A percentile compares a stretch with the other conserved stretches of the same genome.
phyloP scores from a whole-genome alignment of 2,888 invertebrate species.

The Macrosoma leucophasiata region DNA sequence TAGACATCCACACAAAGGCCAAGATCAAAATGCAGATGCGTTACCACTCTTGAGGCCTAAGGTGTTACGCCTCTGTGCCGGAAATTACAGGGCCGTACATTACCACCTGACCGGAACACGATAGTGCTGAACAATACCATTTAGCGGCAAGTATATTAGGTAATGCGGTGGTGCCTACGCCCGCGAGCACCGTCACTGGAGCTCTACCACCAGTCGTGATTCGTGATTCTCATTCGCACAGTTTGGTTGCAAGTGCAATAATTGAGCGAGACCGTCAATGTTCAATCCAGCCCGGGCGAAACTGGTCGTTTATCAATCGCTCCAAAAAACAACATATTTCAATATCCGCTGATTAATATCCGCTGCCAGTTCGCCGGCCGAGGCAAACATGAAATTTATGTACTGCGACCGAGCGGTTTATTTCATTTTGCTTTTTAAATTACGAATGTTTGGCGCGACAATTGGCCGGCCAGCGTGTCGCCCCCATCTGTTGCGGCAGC shows the following conservation, averaged over 20 bases:
- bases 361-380: slow-evolving; percentile 69
- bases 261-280: slow-evolving; percentile 64
- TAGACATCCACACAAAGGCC: no score
- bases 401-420: slow-evolving; percentile 69
- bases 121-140: no score
- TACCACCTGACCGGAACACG: no score
- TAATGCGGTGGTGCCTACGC: no score
- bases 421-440: slow-evolving; percentile 74
- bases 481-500: slow-evolving; percentile 65
- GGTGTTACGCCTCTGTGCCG: no score
- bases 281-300: slow-evolving; percentile 62
- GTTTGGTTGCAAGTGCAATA: slow-evolving; percentile 38
- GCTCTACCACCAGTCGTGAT: no score
- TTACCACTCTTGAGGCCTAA: no score
- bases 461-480: slow-evolving; percentile 60
- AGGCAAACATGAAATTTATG: slow-evolving; percentile 74
- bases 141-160: no score
- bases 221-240: slow-evolving; percentile 9
- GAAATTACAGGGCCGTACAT: no score
- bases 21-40: no score
- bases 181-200: no score
- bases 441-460: slow-evolving; percentile 71
- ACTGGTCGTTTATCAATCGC: slow-evolving; percentile 69
- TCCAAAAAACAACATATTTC: slow-evolving; percentile 75
- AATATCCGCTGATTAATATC: slow-evolving; percentile 76